Evolutionary conservation across 1,140 invertebrate species (phyloP).

Genomic region (Archegozetes longisetosus): DNA sequence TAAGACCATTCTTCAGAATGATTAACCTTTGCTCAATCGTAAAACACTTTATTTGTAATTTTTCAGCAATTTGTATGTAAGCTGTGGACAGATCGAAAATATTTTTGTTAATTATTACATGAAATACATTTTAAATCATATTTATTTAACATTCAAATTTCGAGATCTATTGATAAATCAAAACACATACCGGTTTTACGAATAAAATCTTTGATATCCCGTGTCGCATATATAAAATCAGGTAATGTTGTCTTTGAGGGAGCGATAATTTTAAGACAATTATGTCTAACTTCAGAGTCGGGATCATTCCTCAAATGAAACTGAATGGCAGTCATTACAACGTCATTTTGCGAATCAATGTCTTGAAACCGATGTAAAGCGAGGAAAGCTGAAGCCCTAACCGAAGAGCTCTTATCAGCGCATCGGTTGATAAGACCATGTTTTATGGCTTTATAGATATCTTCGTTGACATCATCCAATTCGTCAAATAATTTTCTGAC

Average conservation of each 20-base stretch:
- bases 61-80: neutral
- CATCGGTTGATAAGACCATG: neutral
- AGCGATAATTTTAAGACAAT: neutral
- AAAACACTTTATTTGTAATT: neutral
- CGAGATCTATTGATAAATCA: no score
- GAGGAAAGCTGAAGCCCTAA: neutral
- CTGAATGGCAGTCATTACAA: neutral
- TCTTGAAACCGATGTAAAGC: conserved; percentile 7
- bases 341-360: neutral
- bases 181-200: neutral
- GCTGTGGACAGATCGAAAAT: neutral
- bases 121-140: neutral
- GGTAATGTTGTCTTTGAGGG: neutral
- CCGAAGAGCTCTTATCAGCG: neutral
- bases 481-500: neutral
- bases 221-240: neutral
- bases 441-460: neutral
- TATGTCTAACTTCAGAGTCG: conserved; percentile 1
- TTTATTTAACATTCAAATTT: no score
- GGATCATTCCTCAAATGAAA: conserved; percentile 1
- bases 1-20: conserved; percentile 5
- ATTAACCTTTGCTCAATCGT: conserved; percentile 1
- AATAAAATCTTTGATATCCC: conserved; percentile 11
- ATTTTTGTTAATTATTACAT: neutral
- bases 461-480: neutral